A percentile compares a stretch with the other conserved stretches of the same genome.
Evolutionary conservation across 92 coral and sea anemone species (phyloP).

Genomic region (Parazoanthus atlanticus): DNA sequence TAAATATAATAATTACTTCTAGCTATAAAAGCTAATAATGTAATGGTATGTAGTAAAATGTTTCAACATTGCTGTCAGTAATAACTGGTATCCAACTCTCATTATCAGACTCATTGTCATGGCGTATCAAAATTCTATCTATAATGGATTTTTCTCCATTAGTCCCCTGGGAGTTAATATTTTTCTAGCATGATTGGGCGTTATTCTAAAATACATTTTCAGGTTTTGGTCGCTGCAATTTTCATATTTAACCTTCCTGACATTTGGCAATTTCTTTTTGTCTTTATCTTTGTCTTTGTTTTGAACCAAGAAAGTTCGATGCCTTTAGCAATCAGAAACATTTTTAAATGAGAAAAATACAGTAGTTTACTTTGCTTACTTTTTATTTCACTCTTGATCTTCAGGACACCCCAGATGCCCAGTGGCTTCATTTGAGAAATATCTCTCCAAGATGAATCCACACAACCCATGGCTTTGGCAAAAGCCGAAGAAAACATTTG

Average conservation of each 20-base stretch:
- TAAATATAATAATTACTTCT: too few species aligned
- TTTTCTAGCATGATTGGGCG: too few species aligned
- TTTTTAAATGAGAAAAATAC: neutral
- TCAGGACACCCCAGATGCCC: slow-evolving; percentile 78
- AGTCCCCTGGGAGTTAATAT: too few species aligned
- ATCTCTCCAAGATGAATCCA: slow-evolving; percentile 55
- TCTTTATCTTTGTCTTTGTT: neutral
- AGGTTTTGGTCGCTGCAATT: too few species aligned
- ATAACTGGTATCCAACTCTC: neutral
- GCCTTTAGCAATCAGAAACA: neutral
- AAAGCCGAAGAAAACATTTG: slow-evolving; percentile 50
- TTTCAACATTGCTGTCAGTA: neutral
- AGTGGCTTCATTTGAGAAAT: slow-evolving; percentile 54
- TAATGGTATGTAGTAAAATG: too few species aligned
- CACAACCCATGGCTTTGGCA: slow-evolving; percentile 61
- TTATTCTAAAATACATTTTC: too few species aligned
- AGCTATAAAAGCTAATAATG: too few species aligned
- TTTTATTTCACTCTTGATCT: neutral
- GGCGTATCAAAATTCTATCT: neutral
- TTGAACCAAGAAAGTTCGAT: neutral
- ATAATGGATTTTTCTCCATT: too few species aligned
- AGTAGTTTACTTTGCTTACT: neutral
- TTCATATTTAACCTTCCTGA: too few species aligned
- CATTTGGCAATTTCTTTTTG: too few species aligned
- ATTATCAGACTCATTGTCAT: too few species aligned